Percentiles rank a stretch among this genome's conserved stretches.
Conservation (phyloP, 2,888 invertebrate genomes). For the Dolichopus griseipennis region DNA sequence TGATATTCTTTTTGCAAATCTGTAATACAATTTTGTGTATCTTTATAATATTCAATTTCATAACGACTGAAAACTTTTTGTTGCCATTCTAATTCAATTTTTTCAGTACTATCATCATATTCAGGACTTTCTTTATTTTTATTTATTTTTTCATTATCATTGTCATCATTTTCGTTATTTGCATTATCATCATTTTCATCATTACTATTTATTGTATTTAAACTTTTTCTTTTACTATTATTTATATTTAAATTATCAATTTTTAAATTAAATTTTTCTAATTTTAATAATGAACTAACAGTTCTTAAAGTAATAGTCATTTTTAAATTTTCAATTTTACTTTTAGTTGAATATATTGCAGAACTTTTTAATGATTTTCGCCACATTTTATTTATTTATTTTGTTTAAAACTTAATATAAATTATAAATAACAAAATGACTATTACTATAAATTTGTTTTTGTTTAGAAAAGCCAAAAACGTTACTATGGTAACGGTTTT, state of each 20-base stretch:
- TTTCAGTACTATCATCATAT: slow-evolving; percentile 21
- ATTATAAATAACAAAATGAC: no score
- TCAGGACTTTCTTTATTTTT: slow-evolving; percentile 11
- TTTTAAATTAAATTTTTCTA: slow-evolving; percentile 35
- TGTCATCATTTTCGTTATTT: background rate
- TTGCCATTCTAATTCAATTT: slow-evolving; percentile 57
- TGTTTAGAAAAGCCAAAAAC: no score
- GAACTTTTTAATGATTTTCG: slow-evolving; percentile 31
- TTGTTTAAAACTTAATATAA: background rate
- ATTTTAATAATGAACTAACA: slow-evolving; percentile 36
- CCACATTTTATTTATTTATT: slow-evolving; percentile 22
- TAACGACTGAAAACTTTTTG: slow-evolving; percentile 57
- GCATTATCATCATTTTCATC: background rate
- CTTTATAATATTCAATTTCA: slow-evolving; percentile 53
- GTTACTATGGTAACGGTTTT: no score
- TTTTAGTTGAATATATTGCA: slow-evolving; percentile 35
- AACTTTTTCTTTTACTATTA: background rate
- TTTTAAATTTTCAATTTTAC: slow-evolving; percentile 32
- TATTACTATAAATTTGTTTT: no score
- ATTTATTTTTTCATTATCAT: background rate
- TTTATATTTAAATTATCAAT: background rate
- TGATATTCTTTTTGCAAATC: slow-evolving; percentile 53
- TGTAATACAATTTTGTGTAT: slow-evolving; percentile 53
- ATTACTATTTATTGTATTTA: background rate
- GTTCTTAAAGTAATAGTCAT: slow-evolving; percentile 29